Evolutionary conservation across 2,888 invertebrate genomes (phyloP), one percentile per base, ranked within the genome.

Genomic region (Steromphala cineraria): DNA sequence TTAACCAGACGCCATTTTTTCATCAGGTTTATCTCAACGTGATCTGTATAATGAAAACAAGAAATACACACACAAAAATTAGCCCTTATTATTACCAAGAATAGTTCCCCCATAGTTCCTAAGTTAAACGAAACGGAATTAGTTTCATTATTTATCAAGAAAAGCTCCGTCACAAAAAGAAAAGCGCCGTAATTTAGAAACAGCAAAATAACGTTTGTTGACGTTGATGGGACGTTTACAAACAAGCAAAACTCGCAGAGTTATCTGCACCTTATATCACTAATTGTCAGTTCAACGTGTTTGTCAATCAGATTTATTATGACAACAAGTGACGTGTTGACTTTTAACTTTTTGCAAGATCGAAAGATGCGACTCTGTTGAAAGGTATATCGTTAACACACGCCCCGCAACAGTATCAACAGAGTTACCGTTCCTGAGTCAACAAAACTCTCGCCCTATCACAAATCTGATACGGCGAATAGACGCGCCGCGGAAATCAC

Each of bases 401-500:
- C 28, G 24, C 15, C 62, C 28, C 62, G 62, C 28, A 24, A 62
- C 62, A 62, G 28, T 62, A 62, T 62, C 62, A 62, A 62, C 62
- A 62, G 8, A 17, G 62, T 62, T 62, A 62, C 62, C 62, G 62
- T 62, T 62, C 62, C 28, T 62, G 62, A 28, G 28, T 62, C 62
- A 62, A 62, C 62, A 62, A 24, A 24, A 28, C 62, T 62, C 62
- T 13, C 10, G 62, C 15, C 28, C 62, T 62, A 62, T 62, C 62
- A 62, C 62, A 62, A 62, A 62, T 62, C 62, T 62, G 62, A 62
- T 62, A 62, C 7, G 62, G 62, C 28, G 62, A 62, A 62, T 62
- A 62, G 62, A 28, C 62, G 62, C 28, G 28, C 62, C 21, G 28
- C 62, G 28, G 62, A 62, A 62, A 62, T 28, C 62, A 24, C 62